A percentile compares a stretch with the other conserved stretches of the same genome.
Evolutionary conservation across 2,888 invertebrate species (phyloP).

Genomic region (Leptogaster cylindrica): DNA sequence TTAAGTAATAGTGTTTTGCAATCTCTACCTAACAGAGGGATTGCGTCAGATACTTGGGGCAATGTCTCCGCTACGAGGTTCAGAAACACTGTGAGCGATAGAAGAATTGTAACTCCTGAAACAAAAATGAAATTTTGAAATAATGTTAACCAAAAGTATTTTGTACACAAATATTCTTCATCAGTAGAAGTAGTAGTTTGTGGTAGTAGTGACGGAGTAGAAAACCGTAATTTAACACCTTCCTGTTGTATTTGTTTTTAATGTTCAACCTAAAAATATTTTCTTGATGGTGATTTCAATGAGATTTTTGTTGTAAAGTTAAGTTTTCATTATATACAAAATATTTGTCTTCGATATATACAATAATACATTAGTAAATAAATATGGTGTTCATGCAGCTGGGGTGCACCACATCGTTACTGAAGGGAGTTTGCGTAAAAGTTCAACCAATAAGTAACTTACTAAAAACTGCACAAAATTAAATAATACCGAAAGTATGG

Average conservation of each 20-base stretch:
- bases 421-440: too few relatives aligned
- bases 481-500: too few relatives aligned
- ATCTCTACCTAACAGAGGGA: conserved; percentile 97
- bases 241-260: conserved; percentile 15
- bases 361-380: too few relatives aligned
- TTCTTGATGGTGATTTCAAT: too few relatives aligned
- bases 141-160: conserved; percentile 11
- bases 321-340: too few relatives aligned
- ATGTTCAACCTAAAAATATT: conserved; percentile 3
- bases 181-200: conserved; percentile 14
- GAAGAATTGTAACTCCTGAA: conserved; percentile 98
- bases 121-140: conserved; percentile 58
- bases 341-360: too few relatives aligned
- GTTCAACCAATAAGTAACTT: too few relatives aligned
- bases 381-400: too few relatives aligned
- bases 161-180: conserved; percentile 30
- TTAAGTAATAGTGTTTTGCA: conserved; percentile 54
- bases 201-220: conserved; percentile 12
- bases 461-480: too few relatives aligned
- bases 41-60: conserved; percentile 99
- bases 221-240: neutral
- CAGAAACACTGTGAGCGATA: conserved; percentile 99
- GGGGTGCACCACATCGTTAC: too few relatives aligned
- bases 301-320: neutral
- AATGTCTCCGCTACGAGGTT: conserved; percentile 99